Evolutionary conservation across 1,140 invertebrate genomes (phyloP).

Genomic region (Cydia strobilella): DNA sequence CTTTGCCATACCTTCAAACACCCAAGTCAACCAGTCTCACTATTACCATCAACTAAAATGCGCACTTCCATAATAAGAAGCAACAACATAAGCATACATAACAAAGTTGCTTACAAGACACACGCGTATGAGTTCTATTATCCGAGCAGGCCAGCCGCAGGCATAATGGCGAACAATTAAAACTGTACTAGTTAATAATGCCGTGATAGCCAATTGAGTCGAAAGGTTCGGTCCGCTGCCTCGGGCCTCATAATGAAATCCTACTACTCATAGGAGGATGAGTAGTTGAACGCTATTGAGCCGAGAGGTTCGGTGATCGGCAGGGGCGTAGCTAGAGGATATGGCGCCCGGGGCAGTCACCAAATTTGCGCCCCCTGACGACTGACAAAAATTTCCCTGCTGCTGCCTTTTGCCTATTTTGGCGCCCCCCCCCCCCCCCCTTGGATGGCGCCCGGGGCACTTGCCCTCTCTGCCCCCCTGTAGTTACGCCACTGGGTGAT

Average conservation of each 20-base stretch:
- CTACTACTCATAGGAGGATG: neutral
- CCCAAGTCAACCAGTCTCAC: neutral
- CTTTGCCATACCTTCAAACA: too few relatives aligned
- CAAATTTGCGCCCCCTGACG: too few relatives aligned
- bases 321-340: too few relatives aligned
- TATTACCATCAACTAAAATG: neutral
- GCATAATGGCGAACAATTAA: constrained; percentile 17
- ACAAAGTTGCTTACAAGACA: neutral
- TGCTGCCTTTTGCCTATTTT: too few relatives aligned
- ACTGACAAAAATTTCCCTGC: too few relatives aligned
- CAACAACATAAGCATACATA: neutral
- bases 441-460: too few relatives aligned
- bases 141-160: neutral
- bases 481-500: too few relatives aligned
- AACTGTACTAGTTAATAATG: constrained; percentile 28
- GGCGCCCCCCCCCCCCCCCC: too few relatives aligned
- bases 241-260: neutral
- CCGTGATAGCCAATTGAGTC: constrained; percentile 19
- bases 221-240: constrained; percentile 11
- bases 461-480: too few relatives aligned
- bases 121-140: neutral
- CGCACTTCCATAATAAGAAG: neutral
- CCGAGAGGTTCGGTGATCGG: too few relatives aligned
- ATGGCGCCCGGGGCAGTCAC: too few relatives aligned
- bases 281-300: neutral